Percentiles rank a stretch among this genome's conserved stretches.
Evolutionary conservation across 2,797 vertebrate species (phyloP).

Genomic region (Phoeniculus purpureus): DNA sequence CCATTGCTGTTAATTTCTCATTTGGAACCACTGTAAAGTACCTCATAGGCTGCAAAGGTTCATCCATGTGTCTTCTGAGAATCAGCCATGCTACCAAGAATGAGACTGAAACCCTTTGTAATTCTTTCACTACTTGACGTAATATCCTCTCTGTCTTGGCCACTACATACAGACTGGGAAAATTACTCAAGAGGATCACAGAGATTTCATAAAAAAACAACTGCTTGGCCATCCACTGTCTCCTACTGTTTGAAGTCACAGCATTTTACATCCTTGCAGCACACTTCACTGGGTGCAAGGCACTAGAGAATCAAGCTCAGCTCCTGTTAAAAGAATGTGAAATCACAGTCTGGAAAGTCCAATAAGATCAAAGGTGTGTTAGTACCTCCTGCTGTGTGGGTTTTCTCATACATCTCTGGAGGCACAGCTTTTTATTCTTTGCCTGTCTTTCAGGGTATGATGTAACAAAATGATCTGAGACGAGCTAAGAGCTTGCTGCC

Average conservation of each 20-base stretch:
- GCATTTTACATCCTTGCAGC: background rate
- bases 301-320: background rate
- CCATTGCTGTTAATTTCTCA: background rate
- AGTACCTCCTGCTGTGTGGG: background rate
- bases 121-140: background rate
- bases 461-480: background rate
- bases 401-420: background rate
- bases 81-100: background rate
- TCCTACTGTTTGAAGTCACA: conserved; percentile 3
- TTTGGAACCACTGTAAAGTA: background rate
- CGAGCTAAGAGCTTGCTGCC: background rate
- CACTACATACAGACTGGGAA: background rate
- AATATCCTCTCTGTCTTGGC: background rate
- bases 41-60: background rate
- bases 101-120: background rate
- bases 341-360: conserved; percentile 49
- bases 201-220: background rate
- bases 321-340: conserved; percentile 3
- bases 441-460: background rate
- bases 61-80: background rate
- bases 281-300: background rate
- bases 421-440: background rate
- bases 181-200: conserved; percentile 28
- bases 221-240: background rate
- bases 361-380: background rate